Conservation (phyloP, 2,888 invertebrate species). For the Lasioglossum morio region DNA sequence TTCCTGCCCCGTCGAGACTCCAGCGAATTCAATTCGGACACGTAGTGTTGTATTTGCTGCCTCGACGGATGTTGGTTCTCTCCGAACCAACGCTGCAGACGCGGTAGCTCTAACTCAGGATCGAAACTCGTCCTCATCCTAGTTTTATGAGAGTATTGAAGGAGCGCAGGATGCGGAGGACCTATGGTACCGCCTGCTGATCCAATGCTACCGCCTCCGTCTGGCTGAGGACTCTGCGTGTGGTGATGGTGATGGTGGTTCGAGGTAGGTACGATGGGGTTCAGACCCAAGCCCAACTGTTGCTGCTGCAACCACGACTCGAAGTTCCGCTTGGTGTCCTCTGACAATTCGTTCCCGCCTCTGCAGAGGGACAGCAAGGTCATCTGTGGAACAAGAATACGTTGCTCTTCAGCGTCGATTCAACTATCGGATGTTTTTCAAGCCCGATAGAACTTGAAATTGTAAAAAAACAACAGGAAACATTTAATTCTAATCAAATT, state of each 20-base stretch:
- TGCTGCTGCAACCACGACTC: slow-evolving; percentile 91
- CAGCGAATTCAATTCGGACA: slow-evolving; percentile 95
- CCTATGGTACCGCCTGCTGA: slow-evolving; percentile 86
- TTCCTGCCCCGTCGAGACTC: slow-evolving; percentile 97
- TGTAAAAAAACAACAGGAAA: too few relatives aligned
- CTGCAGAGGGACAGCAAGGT: slow-evolving; percentile 93
- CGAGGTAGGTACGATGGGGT: slow-evolving; percentile 78
- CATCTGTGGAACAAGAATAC: slow-evolving; percentile 86
- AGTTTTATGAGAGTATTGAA: slow-evolving; percentile 89
- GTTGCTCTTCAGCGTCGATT: background rate
- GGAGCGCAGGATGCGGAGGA: slow-evolving; percentile 89
- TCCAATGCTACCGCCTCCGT: slow-evolving; percentile 85
- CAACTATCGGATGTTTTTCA: background rate
- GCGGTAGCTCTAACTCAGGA: slow-evolving; percentile 97
- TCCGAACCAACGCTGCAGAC: slow-evolving; percentile 98
- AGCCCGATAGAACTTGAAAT: too few relatives aligned
- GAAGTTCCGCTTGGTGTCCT: slow-evolving; percentile 94
- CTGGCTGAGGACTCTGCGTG: slow-evolving; percentile 80
- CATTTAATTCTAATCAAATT: too few relatives aligned
- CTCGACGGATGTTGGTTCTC: slow-evolving; percentile 99
- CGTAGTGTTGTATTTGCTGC: slow-evolving; percentile 98
- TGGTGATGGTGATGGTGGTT: slow-evolving; percentile 78
- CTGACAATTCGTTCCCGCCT: slow-evolving; percentile 91
- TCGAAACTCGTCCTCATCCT: slow-evolving; percentile 99
- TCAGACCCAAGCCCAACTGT: slow-evolving; percentile 80